Conservation (phyloP, 2,113 vertebrate species). For the Ophiodon elongatus region DNA sequence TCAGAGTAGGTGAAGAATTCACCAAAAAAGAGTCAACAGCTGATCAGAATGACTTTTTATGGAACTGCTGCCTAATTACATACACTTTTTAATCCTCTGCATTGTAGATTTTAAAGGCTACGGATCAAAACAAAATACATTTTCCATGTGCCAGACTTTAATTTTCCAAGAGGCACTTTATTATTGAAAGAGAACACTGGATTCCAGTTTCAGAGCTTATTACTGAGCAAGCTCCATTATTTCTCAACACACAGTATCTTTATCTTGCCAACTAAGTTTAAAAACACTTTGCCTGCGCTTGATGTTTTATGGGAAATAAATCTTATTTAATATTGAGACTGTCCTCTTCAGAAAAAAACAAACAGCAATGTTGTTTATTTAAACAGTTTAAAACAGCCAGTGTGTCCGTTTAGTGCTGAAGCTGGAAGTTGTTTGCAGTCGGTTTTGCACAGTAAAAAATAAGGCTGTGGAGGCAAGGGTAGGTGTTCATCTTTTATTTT, state of each 20-base stretch:
- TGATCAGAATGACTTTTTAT: constrained; percentile 25
- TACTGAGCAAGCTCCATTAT: constrained; percentile 38
- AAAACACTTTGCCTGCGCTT: constrained; percentile 36
- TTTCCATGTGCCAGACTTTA: constrained; percentile 45
- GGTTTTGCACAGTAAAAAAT: background rate
- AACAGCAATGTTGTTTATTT: constrained; percentile 5
- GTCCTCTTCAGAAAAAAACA: constrained; percentile 3
- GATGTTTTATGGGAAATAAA: constrained; percentile 44
- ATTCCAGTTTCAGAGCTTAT: constrained; percentile 42
- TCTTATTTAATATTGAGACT: constrained; percentile 20
- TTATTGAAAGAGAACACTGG: constrained; percentile 45
- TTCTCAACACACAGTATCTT: constrained; percentile 31
- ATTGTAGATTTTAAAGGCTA: constrained; percentile 35
- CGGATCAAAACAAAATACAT: constrained; percentile 58
- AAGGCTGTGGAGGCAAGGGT: background rate
- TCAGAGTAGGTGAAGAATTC: background rate
- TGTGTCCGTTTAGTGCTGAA: background rate
- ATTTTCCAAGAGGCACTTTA: constrained; percentile 56
- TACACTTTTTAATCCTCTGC: constrained; percentile 49
- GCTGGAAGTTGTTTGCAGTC: background rate
- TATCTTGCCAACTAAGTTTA: constrained; percentile 40
- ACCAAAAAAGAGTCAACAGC: background rate
- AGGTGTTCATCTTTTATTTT: background rate
- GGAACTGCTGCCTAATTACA: constrained; percentile 20
- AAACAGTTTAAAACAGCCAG: background rate